Evolutionary conservation across 2,797 vertebrate species (phyloP).

Genomic region (Champsocephalus gunnari): DNA sequence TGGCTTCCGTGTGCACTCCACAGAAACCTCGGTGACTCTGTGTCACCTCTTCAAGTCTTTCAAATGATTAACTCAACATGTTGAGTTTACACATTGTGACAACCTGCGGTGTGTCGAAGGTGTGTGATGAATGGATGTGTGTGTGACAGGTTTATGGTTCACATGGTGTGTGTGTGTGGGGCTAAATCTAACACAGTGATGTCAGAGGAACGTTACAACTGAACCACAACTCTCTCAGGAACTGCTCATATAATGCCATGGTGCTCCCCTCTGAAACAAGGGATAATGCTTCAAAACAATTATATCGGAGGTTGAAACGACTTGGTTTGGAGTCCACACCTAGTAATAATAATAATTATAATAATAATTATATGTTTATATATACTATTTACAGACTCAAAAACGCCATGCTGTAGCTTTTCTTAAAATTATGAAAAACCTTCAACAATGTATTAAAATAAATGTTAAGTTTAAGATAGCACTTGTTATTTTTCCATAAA

Average conservation of each 20-base stretch:
- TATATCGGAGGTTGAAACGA: conserved; percentile 89
- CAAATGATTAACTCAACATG: conserved; percentile 59
- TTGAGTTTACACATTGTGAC: conserved; percentile 64
- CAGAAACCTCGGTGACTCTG: conserved; percentile 34
- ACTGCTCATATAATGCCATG: conserved; percentile 88
- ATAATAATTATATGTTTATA: conserved; percentile 91
- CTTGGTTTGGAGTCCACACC: conserved; percentile 96
- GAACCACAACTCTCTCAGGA: conserved; percentile 83
- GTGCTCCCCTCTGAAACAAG: conserved; percentile 95
- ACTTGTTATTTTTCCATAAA: conserved; percentile 94
- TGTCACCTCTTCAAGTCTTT: conserved; percentile 74
- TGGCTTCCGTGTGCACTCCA: conserved; percentile 54
- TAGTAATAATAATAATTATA: conserved; percentile 94
- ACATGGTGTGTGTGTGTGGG: conserved; percentile 54
- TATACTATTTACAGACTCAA: conserved; percentile 99
- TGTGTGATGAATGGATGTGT: conserved; percentile 52
- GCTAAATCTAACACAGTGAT: conserved; percentile 79
- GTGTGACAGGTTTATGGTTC: conserved; percentile 52
- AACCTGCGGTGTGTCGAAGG: conserved; percentile 51
- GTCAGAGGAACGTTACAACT: conserved; percentile 77
- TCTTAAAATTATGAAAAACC: conserved; percentile 96
- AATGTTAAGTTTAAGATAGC: conserved; percentile 98
- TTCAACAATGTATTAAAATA: conserved; percentile 99
- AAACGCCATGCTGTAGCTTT: conserved; percentile 96
- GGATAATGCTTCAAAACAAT: conserved; percentile 92